A percentile compares a stretch with the other conserved stretches of the same genome.
Conservation (phyloP, 2,113 vertebrate species). For the Circaetus cinerascens region DNA sequence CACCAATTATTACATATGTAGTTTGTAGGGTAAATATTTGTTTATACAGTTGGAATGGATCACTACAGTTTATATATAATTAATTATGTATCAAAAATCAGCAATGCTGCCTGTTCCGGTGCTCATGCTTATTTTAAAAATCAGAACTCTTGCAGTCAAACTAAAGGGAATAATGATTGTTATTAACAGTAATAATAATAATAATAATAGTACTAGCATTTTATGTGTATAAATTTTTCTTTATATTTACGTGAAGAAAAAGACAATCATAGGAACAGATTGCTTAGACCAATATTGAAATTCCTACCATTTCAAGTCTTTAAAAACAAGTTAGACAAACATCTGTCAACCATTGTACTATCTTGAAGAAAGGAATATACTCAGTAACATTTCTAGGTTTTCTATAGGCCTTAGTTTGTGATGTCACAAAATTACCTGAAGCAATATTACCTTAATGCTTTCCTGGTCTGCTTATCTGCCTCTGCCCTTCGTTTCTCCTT, state of each 20-base stretch:
- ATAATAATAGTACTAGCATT: neutral
- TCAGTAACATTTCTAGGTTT: neutral
- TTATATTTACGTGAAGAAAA: neutral
- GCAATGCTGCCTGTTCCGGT: neutral
- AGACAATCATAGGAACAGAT: neutral
- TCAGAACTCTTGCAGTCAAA: neutral
- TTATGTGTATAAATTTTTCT: neutral
- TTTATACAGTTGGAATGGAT: neutral
- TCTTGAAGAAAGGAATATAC: neutral
- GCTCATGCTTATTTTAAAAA: neutral
- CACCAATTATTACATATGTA: neutral
- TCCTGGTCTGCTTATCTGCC: neutral
- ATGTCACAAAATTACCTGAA: neutral
- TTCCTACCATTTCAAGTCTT: neutral
- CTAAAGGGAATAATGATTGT: neutral
- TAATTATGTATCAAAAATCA: neutral
- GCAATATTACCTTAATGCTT: neutral
- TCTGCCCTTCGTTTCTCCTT: neutral
- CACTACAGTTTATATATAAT: neutral
- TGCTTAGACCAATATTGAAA: neutral
- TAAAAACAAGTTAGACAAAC: neutral
- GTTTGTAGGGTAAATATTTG: neutral
- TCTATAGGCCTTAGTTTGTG: neutral
- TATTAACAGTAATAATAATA: neutral
- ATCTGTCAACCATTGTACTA: neutral